Evolutionary conservation across 2,888 invertebrate species (phyloP), one percentile per base, ranked within the genome.

Genomic region (Ferrisia virgata): DNA sequence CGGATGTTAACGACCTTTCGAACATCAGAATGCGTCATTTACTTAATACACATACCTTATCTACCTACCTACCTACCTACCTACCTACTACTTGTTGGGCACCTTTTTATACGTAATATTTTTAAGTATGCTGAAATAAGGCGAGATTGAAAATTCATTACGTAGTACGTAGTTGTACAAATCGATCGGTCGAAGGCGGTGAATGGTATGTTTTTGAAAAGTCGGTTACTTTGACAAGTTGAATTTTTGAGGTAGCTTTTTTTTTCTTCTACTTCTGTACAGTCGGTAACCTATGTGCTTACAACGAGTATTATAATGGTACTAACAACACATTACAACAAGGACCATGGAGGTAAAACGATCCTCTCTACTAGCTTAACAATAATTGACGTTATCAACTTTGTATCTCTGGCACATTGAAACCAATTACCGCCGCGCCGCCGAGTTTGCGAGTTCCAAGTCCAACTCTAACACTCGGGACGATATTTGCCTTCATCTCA

Each of bases 1-100:
- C 80, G 80, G 53, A 80, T 80, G 80, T 80, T 80, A 80, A 36
- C 36, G 36, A 80, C 80, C 80, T 80, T 80, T 47, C 11, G 31
- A 28, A 76, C 36, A n/a, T n/a, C n/a, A 33, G 72, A 72, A 72
- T 8, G 72, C 31, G 72, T 36, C 72, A 18, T 31, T 76, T 36
- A 72, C 36, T 18, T 76, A 76, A 76, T 31, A 36, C 18, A n/a
- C 15, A 53, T n/a, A 53, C 18, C 53, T 53, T n/a, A n/a, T n/a
- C n/a, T n/a, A n/a, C n/a, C n/a, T n/a, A n/a, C n/a, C n/a, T n/a
- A n/a, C n/a, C n/a, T n/a, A n/a, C n/a, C n/a, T n/a, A n/a, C n/a
- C n/a, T 22, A 53, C 53, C 53, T 53, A 47, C 43, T 53, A 22
- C 53, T 22, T 22, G 47, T 47, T 47, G 18, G n/a, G n/a, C n/a